Evolutionary conservation across 1,140 invertebrate species (phyloP).

Genomic region (Paraescarpia echinospica): DNA sequence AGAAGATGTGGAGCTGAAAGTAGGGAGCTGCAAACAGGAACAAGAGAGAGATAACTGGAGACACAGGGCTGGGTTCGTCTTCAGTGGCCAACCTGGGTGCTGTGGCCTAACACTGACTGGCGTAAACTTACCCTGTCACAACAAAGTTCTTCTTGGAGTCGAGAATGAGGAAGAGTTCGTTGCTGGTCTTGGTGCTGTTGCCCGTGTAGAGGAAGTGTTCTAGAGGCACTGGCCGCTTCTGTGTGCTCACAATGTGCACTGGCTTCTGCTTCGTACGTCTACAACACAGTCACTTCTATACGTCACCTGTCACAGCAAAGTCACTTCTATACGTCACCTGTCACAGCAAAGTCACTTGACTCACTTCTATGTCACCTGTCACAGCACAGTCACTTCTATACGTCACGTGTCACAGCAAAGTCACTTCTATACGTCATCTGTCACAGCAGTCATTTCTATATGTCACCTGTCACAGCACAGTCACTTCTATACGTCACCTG

Average conservation of each 20-base stretch:
- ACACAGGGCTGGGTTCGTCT: no score
- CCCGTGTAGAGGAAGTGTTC: conserved; percentile 93
- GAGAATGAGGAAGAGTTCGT: conserved; percentile 83
- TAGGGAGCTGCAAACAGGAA: no score
- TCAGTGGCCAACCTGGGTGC: no score
- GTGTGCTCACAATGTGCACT: conserved; percentile 92
- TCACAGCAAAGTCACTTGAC: no score
- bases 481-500: no score
- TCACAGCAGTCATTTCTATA: no score
- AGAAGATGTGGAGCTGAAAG: no score
- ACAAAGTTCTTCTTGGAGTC: conserved; percentile 64
- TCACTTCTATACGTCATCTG: background rate
- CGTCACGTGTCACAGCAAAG: background rate
- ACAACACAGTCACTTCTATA: conserved; percentile 18
- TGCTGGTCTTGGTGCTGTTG: conserved; percentile 73
- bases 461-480: no score
- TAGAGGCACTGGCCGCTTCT: conserved; percentile 91
- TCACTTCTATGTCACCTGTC: background rate
- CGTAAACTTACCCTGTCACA: conserved; percentile 66
- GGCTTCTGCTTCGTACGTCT: conserved; percentile 83
- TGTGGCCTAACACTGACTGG: no score
- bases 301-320: background rate
- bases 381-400: background rate
- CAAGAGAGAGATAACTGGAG: no score
- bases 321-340: background rate